A percentile compares a stretch with the other conserved stretches of the same genome.
Evolutionary conservation across 2,888 invertebrate genomes (phyloP).

Genomic region (Caenorhabditis imperialis): DNA sequence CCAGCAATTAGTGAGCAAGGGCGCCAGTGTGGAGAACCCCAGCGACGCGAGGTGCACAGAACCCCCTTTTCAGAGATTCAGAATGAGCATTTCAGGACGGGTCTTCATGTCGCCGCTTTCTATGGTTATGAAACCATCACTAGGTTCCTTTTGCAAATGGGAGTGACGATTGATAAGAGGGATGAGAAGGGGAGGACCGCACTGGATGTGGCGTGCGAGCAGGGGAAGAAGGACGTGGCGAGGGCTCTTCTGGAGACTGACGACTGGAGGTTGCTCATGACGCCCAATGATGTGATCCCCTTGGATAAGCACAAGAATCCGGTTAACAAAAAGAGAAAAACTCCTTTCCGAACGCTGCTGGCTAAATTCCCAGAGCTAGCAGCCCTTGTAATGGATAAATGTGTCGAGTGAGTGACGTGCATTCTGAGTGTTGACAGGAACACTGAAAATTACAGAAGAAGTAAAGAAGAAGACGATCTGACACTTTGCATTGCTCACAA

Average conservation of each 20-base stretch:
- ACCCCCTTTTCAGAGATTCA: too few species aligned
- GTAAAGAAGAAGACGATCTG: conserved; percentile 31
- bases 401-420: conserved; percentile 58
- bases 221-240: conserved; percentile 77
- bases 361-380: conserved; percentile 79
- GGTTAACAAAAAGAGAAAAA: conserved; percentile 66
- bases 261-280: conserved; percentile 79
- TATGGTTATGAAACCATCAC: conserved; percentile 79
- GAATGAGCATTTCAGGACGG: conserved; percentile 79
- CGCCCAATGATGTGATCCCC: conserved; percentile 51
- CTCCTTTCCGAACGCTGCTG: conserved; percentile 81
- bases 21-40: conserved; percentile 78
- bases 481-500: conserved; percentile 78
- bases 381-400: conserved; percentile 71
- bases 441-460: conserved; percentile 35
- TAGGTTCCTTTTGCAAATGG: conserved; percentile 78
- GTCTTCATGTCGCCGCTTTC: conserved; percentile 79
- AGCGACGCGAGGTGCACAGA: conserved; percentile 46
- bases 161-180: conserved; percentile 72
- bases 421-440: too few species aligned
- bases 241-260: conserved; percentile 78
- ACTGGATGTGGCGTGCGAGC: conserved; percentile 51
- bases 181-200: conserved; percentile 55
- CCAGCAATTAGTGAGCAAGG: conserved; percentile 52
- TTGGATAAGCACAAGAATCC: conserved; percentile 34